Evolutionary conservation across 2,797 vertebrate genomes (phyloP), one percentile per base, ranked within the genome.

Genomic region (Myiotriccus ornatus): DNA sequence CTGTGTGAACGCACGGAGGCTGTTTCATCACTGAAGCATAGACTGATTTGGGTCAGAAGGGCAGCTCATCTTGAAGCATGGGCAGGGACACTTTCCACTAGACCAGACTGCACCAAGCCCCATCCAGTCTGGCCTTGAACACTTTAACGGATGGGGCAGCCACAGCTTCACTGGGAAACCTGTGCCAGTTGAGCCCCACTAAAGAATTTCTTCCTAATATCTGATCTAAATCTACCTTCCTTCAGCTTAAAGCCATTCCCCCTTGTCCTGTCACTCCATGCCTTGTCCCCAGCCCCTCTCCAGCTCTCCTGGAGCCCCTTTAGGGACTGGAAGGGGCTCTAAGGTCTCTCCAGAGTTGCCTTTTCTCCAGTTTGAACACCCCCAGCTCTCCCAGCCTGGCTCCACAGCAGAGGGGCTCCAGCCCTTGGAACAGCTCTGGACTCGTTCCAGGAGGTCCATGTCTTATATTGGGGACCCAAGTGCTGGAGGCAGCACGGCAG

Each of bases 401-500:
- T 73, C 67, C 62, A 19, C 21, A 30, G 60, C 60, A 74, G 24
- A 57, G 30, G 13, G 16, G 37, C 28, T 74, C 53, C 62, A 53
- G 3, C 12, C 35, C 15, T 52, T 3, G 4, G 41, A 55, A 14
- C 22, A n/a, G 1, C 39, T 34, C 43, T 39, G 12, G 4, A 7
- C 6, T 23, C 43, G 9, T 21, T 60, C 28, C n/a, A 39, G 12
- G 8, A 60, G n/a, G 7, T 21, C 28, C 14, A 8, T 35, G 16
- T 64, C 9, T 22, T 3, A 9, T 9, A 4, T 0, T 28, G 4
- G 2, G 14, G n/a, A 17, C 24, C 16, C 43, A 65, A 44, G 35
- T 12, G 32, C 49, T 63, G 43, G 23, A 56, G 32, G 18, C 56
- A 75, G 55, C 20, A 6, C 17, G 32, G 39, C 34, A 59, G 24